phyloP scores from a whole-genome alignment of 1,140 invertebrate genomes.

The Orchestia grillus region DNA sequence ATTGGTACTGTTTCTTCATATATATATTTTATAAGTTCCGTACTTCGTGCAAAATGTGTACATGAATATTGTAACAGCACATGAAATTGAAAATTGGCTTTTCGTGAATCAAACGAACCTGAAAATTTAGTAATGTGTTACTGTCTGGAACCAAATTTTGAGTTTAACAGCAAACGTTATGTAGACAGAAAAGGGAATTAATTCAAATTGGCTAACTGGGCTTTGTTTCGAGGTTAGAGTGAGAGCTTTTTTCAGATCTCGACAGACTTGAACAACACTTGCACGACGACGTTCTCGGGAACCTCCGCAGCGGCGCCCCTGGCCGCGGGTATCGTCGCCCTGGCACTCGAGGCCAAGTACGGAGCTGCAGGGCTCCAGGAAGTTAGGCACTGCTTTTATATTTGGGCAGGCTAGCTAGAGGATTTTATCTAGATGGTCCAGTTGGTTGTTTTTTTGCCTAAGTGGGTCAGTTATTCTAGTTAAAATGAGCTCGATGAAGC shows the following conservation, averaged over 20 bases:
- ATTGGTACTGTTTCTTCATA: too few relatives aligned
- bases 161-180: not conserved
- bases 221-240: not conserved
- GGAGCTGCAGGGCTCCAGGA: conserved; percentile 69
- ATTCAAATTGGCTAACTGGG: not conserved
- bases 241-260: conserved; percentile 72
- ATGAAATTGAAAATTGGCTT: too few relatives aligned
- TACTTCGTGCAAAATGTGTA: too few relatives aligned
- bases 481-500: too few relatives aligned
- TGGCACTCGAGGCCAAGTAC: conserved; percentile 84
- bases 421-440: too few relatives aligned
- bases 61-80: too few relatives aligned
- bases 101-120: not conserved
- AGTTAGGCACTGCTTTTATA: not conserved
- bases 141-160: not conserved
- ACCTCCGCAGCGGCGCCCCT: conserved; percentile 89
- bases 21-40: too few relatives aligned
- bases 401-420: too few relatives aligned
- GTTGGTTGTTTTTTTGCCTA: not conserved
- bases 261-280: conserved; percentile 82
- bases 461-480: too few relatives aligned
- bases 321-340: conserved; percentile 87
- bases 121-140: not conserved
- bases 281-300: conserved; percentile 84
- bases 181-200: not conserved